Conservation (phyloP, 2,797 vertebrate genomes). For the Esox masquinongy region DNA sequence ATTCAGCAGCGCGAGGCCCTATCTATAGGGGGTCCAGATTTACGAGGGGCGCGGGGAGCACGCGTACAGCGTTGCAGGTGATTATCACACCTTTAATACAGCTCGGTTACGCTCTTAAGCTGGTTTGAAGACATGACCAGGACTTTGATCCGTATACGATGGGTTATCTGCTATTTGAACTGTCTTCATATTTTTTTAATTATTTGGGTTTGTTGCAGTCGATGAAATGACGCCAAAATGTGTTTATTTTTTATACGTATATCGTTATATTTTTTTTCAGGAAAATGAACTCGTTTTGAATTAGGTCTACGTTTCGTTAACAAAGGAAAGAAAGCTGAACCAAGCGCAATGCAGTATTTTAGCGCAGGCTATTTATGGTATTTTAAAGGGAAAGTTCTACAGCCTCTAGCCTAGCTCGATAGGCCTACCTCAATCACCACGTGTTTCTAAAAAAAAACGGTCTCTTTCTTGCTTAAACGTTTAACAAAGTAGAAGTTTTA, state of each 20-base stretch:
- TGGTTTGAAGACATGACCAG: neutral
- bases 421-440: slow-evolving; percentile 35
- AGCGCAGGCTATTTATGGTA: slow-evolving; percentile 26
- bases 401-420: slow-evolving; percentile 33
- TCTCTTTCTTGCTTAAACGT: slow-evolving; percentile 54
- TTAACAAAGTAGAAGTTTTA: slow-evolving; percentile 64
- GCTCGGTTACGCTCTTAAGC: neutral
- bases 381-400: slow-evolving; percentile 16
- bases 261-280: neutral
- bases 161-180: neutral
- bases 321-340: slow-evolving; percentile 12
- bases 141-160: neutral
- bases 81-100: slow-evolving; percentile 53
- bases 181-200: neutral
- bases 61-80: slow-evolving; percentile 37
- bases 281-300: neutral
- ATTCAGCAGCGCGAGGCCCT: slow-evolving; percentile 62
- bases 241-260: neutral
- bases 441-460: slow-evolving; percentile 49
- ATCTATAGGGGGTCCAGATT: slow-evolving; percentile 71
- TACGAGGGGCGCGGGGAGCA: slow-evolving; percentile 48
- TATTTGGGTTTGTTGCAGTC: neutral
- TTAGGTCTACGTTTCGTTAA: neutral
- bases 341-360: slow-evolving; percentile 71
- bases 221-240: neutral